phyloP scores from a whole-genome alignment of 2,888 invertebrate genomes.

The Siphlonurus alternatus region DNA sequence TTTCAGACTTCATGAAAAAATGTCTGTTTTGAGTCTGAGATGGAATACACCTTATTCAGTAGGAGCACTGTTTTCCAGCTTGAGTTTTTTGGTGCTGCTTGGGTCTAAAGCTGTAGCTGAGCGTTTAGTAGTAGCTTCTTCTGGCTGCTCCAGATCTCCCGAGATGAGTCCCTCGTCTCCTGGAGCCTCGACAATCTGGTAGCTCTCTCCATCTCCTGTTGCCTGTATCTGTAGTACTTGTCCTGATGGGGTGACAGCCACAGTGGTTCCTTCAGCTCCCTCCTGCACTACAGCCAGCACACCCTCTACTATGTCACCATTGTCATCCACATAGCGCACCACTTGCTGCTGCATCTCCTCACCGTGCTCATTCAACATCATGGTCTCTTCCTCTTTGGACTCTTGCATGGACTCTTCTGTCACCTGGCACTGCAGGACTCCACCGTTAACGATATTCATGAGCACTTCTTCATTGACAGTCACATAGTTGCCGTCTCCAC shows the following conservation, averaged over 20 bases:
- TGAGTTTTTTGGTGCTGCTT: too few relatives aligned
- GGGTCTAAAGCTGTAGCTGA: too few relatives aligned
- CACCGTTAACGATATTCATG: slow-evolving; percentile 16
- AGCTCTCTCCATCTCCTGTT: not conserved
- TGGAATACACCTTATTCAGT: too few relatives aligned
- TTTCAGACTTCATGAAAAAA: too few relatives aligned
- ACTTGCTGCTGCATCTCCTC: not conserved
- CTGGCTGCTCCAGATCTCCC: not conserved
- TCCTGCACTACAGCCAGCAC: slow-evolving; percentile 1
- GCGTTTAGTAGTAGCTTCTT: not conserved
- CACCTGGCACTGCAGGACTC: slow-evolving; percentile 13
- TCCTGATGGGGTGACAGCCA: not conserved
- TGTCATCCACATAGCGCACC: not conserved
- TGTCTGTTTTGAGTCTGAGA: too few relatives aligned
- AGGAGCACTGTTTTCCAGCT: too few relatives aligned
- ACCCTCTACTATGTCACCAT: not conserved
- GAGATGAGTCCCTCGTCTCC: not conserved
- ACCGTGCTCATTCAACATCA: not conserved
- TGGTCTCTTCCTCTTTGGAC: not conserved
- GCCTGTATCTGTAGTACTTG: not conserved
- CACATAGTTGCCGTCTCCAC: slow-evolving; percentile 43
- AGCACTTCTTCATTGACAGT: slow-evolving; percentile 45
- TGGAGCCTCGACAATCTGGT: not conserved
- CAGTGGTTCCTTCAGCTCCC: not conserved
- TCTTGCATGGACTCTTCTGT: not conserved